phyloP scores from a whole-genome alignment of 2,113 vertebrate genomes.

The Picathartes gymnocephalus region DNA sequence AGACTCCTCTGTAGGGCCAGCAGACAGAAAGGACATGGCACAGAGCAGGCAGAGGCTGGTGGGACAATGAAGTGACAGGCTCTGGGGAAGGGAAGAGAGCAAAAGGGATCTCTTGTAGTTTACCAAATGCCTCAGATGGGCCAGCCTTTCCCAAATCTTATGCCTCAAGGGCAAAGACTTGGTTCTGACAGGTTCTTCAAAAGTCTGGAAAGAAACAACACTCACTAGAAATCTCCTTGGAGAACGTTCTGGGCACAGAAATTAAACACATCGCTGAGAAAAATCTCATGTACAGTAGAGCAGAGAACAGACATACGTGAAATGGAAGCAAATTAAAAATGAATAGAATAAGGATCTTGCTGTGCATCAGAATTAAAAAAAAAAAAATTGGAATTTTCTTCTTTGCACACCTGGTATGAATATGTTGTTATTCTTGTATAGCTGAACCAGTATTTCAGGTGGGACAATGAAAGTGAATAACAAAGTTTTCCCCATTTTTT shows the following conservation, averaged over 20 bases:
- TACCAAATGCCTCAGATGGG: background rate
- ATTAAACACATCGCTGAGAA: background rate
- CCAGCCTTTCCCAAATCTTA: background rate
- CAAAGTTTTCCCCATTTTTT: background rate
- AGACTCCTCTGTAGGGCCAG: background rate
- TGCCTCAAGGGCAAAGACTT: background rate
- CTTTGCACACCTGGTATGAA: background rate
- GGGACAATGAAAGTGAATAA: background rate
- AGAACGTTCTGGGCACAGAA: background rate
- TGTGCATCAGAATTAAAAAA: background rate
- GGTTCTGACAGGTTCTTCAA: background rate
- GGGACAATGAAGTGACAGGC: rapidly evolving
- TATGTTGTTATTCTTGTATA: background rate
- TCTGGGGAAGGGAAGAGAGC: background rate
- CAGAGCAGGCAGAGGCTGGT: rapidly evolving
- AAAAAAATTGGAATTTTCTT: background rate
- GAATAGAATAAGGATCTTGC: background rate
- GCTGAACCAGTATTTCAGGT: background rate
- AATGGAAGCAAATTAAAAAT: background rate
- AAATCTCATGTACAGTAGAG: background rate
- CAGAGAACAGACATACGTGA: background rate
- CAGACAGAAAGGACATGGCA: background rate
- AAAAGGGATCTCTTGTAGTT: background rate
- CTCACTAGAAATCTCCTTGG: background rate
- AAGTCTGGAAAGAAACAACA: background rate